Base-by-base conservation (phyloP, 2,888 invertebrate species). In the Dermolepida albohirtum region DNA sequence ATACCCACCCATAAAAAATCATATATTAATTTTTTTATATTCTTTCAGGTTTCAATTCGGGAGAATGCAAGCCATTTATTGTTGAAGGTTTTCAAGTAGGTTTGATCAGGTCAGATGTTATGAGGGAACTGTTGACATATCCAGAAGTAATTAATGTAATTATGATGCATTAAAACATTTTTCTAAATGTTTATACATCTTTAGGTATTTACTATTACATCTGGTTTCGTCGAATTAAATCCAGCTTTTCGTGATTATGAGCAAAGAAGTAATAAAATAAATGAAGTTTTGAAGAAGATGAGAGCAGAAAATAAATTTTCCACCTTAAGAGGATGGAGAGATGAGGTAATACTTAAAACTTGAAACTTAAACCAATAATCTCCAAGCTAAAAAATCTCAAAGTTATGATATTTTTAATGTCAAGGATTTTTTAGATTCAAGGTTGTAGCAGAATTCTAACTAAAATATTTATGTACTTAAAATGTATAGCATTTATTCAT, bases 11-110 rank as follows among this genome's bases (percentile, higher is more conserved):
- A 69, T 69, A 62, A 57, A 68, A 62, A 51, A 59, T 66, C 50
- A 66, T 43, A 27, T 49, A 64, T 57, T 67, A 68, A 65, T 65
- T 66, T 51, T 16, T 52, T 39, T 68, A 17, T 12, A n/a, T 55
- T 47, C 12, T 66, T 66, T 66, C 77, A 94, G 94, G 93, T 75
- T 87, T 93, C 78, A 89, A 89, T 78, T 89, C 89, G 81, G 90
- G 90, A 68, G 90, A 91, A 83, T 95, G 93, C 84, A 89, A 90
- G 80, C 95, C 96, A 57, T 96, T 97, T 82, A 87, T 94, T 74
- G 93, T 96, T 59, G 93, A 92, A 80, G 95, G 93, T 66, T 91
- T 92, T 79, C 95, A 95, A 87, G 94, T 97, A 67, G 97, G 97
- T 70, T 85, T 96, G 72, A 90, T 97, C 75, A 88, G 93, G 75